Base-by-base conservation (phyloP, 2,888 invertebrate species). In the Crioceris asparagi region DNA sequence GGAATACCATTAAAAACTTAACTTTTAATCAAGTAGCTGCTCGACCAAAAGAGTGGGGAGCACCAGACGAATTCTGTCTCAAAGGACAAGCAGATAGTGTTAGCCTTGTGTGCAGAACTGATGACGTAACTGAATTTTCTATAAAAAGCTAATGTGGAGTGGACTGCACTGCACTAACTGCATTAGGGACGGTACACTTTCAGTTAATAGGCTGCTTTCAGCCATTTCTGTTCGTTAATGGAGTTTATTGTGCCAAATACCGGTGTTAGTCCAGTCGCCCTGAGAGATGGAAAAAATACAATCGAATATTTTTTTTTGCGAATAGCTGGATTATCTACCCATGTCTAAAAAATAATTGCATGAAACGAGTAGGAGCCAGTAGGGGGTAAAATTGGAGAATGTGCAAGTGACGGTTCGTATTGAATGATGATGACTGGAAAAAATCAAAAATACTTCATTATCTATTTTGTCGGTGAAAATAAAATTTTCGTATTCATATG, bases 171-270 rank as follows among this genome's bases (percentile, higher is more conserved):
- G 55, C 54, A 55, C 52, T 56, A 63, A 63, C 60, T 59, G 56
- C 61, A 62, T 63, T 63, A 63, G 50, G 56, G 57, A 42, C 55
- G 53, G 60, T 58, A 60, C 60, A 62, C 60, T 63, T 60, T 51
- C 57, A 50, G 59, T 59, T 63, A 62, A 63, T 62, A 61, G 63
- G 55, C 55, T 56, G 62, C 60, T 62, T 61, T 62, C 60, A 60
- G 49, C 55, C 46, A 48, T 50, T 54, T 50, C 53, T 51, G 49
- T 47, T 50, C 51, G 35, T 55, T 62, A 63, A 63, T 63, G 61
- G 61, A 61, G 58, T 60, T 56, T 57, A 60, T 62, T 61, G 61
- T 60, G 11, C 32, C 16, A 17, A 17, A 32, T 32, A 32, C 17
- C 14, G 17, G 32, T 12, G 25, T 25, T 25, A 25, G 25, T 12